phyloP scores from a whole-genome alignment of 2,113 vertebrate genomes.

The Okapia johnstoni region DNA sequence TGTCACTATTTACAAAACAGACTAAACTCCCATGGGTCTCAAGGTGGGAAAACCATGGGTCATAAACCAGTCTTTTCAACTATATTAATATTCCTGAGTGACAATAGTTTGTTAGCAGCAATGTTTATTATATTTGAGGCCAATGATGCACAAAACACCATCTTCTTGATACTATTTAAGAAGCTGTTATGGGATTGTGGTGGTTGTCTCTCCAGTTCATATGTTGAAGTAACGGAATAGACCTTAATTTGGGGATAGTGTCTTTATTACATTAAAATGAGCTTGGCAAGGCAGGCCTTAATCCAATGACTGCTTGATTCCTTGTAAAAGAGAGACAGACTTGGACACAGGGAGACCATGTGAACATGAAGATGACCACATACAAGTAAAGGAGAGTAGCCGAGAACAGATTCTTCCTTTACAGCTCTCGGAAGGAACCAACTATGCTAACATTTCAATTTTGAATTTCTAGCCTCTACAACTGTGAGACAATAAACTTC shows the following conservation, averaged over 20 bases:
- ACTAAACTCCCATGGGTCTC: background rate
- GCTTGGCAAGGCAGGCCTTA: background rate
- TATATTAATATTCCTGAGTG: background rate
- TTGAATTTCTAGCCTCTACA: background rate
- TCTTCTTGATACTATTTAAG: background rate
- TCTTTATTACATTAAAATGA: conserved; percentile 12
- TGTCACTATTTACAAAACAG: background rate
- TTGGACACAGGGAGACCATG: background rate
- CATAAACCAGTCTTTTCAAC: background rate
- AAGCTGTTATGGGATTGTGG: background rate
- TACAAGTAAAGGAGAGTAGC: background rate
- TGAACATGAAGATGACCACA: background rate
- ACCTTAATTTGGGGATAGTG: background rate
- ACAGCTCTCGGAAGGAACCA: background rate
- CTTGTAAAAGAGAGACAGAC: background rate
- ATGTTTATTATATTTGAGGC: background rate
- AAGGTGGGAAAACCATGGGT: background rate
- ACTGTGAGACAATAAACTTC: background rate
- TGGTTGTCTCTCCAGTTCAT: background rate
- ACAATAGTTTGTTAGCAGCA: background rate
- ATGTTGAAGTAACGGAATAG: background rate
- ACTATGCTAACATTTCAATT: background rate
- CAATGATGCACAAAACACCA: background rate
- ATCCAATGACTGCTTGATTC: background rate
- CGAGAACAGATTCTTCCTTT: background rate